These are phyloP conservation scores for Epinephelus malabaricus DNA, from an alignment of 2,797 vertebrate genomes.

Conservation along the genomic window DNA sequence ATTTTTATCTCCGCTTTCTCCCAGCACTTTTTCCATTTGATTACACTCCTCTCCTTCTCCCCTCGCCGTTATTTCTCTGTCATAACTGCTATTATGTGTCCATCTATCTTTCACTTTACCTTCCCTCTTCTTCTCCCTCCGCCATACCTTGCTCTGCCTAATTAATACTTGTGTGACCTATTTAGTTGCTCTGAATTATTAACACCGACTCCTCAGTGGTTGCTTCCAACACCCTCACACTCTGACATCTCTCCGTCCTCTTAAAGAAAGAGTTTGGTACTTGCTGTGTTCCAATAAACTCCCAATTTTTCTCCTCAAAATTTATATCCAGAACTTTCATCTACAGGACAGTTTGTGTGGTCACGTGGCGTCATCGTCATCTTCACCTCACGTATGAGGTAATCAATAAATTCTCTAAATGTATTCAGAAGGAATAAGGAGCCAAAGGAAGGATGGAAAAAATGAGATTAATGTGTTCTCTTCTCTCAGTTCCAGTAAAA, in stretches of 20 bases:
- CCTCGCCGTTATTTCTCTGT: neutral
- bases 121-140: slow-evolving; percentile 18
- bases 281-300: neutral
- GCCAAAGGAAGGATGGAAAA: slow-evolving; percentile 3
- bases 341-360: neutral
- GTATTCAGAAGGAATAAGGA: slow-evolving; percentile 17
- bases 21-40: slow-evolving; percentile 15
- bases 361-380: neutral
- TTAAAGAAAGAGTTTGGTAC: neutral
- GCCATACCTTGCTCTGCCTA: slow-evolving; percentile 55
- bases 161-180: slow-evolving; percentile 78
- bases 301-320: no score
- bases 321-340: neutral
- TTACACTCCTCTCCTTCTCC: slow-evolving; percentile 7
- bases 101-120: slow-evolving; percentile 20
- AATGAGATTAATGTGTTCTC: slow-evolving; percentile 25
- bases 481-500: slow-evolving; percentile 34
- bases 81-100: slow-evolving; percentile 27
- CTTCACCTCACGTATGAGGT: neutral
- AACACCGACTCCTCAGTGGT: slow-evolving; percentile 51
- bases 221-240: slow-evolving; percentile 43
- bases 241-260: slow-evolving; percentile 34
- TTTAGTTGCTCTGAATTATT: slow-evolving; percentile 75
- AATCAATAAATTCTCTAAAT: slow-evolving; percentile 32
- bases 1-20: slow-evolving; percentile 5